Conservation (phyloP, 2,113 vertebrate species). For the Onychostoma macrolepis region DNA sequence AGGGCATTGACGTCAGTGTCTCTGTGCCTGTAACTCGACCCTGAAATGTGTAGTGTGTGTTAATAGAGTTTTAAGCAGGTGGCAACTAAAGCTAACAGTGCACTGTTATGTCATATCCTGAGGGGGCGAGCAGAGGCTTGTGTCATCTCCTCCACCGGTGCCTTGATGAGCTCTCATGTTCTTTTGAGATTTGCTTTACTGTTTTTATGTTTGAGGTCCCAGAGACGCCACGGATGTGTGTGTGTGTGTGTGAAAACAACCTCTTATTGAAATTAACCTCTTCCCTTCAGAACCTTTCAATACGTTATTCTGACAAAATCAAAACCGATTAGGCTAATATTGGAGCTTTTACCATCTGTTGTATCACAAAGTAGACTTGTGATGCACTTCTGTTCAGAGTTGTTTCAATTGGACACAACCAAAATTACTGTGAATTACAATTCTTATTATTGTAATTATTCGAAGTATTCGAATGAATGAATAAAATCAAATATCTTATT, state of each 20-base stretch:
- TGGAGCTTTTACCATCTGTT: background rate
- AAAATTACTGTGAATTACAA: background rate
- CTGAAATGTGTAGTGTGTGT: conserved; percentile 7
- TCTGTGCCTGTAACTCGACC: background rate
- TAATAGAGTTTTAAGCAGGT: conserved; percentile 35
- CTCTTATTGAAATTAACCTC: background rate
- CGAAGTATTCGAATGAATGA: too few relatives aligned
- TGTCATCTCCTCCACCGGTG: conserved; percentile 7
- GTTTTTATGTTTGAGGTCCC: background rate
- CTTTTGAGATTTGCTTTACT: background rate
- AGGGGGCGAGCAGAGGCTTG: conserved; percentile 10
- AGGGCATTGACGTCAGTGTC: conserved; percentile 11
- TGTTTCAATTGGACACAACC: background rate
- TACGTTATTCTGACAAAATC: background rate
- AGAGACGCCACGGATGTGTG: background rate
- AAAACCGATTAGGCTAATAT: background rate
- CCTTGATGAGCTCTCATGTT: background rate
- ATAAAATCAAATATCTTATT: too few relatives aligned
- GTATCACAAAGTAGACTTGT: background rate
- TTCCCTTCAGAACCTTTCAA: background rate
- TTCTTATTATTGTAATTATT: too few relatives aligned
- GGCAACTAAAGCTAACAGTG: background rate
- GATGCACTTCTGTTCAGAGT: background rate
- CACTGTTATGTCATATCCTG: conserved; percentile 22
- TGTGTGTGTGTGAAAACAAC: background rate